These are phyloP conservation scores for Apoderus coryli DNA, from an alignment of 2,888 invertebrate species.

Conservation along the genomic window DNA sequence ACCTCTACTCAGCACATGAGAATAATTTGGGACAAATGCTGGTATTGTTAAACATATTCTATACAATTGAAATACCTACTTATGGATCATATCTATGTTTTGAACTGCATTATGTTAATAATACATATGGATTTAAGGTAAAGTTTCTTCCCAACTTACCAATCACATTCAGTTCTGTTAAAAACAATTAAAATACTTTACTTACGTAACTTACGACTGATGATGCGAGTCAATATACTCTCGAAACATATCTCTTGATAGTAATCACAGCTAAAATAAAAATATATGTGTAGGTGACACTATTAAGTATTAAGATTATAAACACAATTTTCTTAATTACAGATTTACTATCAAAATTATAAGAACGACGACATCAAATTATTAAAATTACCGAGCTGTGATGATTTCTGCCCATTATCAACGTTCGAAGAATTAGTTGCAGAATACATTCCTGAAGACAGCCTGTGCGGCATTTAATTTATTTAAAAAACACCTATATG, in stretches of 20 bases:
- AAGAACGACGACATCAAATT: constrained; percentile 14
- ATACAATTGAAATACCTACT: constrained; percentile 16
- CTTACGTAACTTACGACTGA: no score
- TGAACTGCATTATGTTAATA: constrained; percentile 18
- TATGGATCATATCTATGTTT: constrained; percentile 17
- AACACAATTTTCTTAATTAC: constrained; percentile 1
- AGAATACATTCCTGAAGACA: constrained; percentile 14
- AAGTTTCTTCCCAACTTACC: no score
- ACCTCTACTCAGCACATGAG: constrained; percentile 23
- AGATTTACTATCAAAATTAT: constrained; percentile 19
- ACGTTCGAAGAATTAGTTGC: constrained; percentile 11
- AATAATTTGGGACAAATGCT: constrained; percentile 20
- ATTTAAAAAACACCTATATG: no score
- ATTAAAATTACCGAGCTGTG: constrained; percentile 17
- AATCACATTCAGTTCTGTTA: no score
- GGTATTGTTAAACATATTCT: constrained; percentile 19
- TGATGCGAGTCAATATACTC: no score
- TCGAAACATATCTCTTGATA: no score
- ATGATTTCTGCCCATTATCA: constrained; percentile 18
- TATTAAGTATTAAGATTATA: no score
- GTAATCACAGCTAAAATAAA: no score
- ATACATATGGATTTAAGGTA: constrained; percentile 20
- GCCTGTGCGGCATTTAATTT: constrained; percentile 8
- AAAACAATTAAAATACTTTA: no score
- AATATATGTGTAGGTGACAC: no score